phyloP scores from a whole-genome alignment of 2,797 vertebrate genomes.

The Microchirus variegatus region DNA sequence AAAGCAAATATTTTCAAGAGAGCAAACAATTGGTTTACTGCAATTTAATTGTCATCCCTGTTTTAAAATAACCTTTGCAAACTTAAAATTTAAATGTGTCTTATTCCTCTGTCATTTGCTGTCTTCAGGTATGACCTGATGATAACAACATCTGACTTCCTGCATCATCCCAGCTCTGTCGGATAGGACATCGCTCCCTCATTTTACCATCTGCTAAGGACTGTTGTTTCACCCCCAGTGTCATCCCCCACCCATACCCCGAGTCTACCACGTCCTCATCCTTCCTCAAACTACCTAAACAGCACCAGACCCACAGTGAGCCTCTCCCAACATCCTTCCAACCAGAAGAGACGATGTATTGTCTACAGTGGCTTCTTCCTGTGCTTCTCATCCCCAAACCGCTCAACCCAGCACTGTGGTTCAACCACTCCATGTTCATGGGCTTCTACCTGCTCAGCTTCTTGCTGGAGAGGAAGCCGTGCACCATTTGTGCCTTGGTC shows the following conservation, averaged over 20 bases:
- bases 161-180: conserved; percentile 43
- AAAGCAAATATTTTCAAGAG: too few species aligned
- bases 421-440: conserved; percentile 99
- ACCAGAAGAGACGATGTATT: conserved; percentile 87
- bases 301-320: not conserved
- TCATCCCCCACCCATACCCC: too few species aligned
- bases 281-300: not conserved
- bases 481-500: conserved; percentile 99
- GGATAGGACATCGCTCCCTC: conserved; percentile 21
- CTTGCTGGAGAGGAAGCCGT: conserved; percentile 97
- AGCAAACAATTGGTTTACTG: too few species aligned
- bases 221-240: not conserved
- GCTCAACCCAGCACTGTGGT: conserved; percentile 98
- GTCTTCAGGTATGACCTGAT: conserved; percentile 67
- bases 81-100: too few species aligned
- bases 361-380: conserved; percentile 98
- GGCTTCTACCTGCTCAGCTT: conserved; percentile 99
- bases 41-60: too few species aligned
- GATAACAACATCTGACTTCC: conserved; percentile 19
- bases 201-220: not conserved
- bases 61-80: too few species aligned
- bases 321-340: not conserved
- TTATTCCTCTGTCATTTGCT: not conserved
- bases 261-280: not conserved
- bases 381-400: conserved; percentile 99